Base-by-base conservation (phyloP, 2,797 vertebrate genomes). In the Megalops cyprinoides region DNA sequence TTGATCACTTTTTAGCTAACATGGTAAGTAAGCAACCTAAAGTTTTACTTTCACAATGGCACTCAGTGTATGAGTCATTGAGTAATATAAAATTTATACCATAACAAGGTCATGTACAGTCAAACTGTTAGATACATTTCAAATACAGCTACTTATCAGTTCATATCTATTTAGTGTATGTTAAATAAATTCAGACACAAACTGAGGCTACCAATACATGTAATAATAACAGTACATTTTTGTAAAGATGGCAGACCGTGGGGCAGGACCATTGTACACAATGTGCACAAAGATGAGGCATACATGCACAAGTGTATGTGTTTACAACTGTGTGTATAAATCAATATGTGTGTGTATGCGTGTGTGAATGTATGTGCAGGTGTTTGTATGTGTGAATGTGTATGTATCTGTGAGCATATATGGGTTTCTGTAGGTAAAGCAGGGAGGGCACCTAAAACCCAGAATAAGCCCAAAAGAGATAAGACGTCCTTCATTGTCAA, bases 361-460 rank as follows among this genome's bases (percentile, higher is more conserved):
- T 56, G 34, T n/a, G 80, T 60, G 4, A 67, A 76, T 74, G 81
- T 74, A 83, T 0, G 10, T 79, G 39, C 28, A 65, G 83, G 62
- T 23, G 1, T 85, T 34, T 46, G 83, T 85, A 53, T 79, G 77
- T 79, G 10, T 84, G 84, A 86, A 82, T 79, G 84, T 58, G 55
- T n/a, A 20, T 58, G 20, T 23, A 23, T 58, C 55, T 23, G 55
- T n/a, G n/a, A n/a, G 55, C 25, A n/a, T 34, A 28, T 12, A 7
- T 14, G 12, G 3, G 10, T 37, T 12, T 37, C 23, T 5, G 23
- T 58, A 23, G 3, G 23, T n/a, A n/a, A n/a, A n/a, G n/a, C n/a
- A n/a, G n/a, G n/a, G n/a, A n/a, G n/a, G n/a, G n/a, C n/a, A n/a
- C n/a, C n/a, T 53, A 53, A 53, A 53, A 53, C 53, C 7, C 53